These are phyloP conservation scores for Coturnix japonica DNA, from an alignment of 2,113 vertebrate genomes.

Conservation along the genomic window DNA sequence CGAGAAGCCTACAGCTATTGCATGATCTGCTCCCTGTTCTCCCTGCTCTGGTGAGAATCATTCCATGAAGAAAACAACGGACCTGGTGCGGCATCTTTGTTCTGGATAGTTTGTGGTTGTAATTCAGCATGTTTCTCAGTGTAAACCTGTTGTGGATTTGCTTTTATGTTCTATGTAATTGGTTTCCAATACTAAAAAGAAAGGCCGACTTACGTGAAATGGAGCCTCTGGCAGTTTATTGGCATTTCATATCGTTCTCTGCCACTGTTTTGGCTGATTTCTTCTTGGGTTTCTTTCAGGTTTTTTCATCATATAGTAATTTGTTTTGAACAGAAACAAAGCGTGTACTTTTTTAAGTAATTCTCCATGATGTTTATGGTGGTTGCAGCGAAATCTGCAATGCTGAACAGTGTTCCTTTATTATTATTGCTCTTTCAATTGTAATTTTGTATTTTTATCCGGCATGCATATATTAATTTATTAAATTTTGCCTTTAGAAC, in stretches of 20 bases:
- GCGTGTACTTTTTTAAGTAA: conserved; percentile 80
- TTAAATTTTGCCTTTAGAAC: conserved; percentile 92
- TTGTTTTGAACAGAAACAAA: conserved; percentile 78
- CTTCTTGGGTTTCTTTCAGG: conserved; percentile 71
- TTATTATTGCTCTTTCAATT: conserved; percentile 78
- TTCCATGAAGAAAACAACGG: conserved; percentile 76
- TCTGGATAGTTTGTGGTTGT: conserved; percentile 85
- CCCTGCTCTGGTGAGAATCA: conserved; percentile 86
- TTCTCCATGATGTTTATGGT: conserved; percentile 78
- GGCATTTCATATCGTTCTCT: conserved; percentile 68
- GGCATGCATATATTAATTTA: conserved; percentile 97
- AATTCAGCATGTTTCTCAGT: conserved; percentile 89
- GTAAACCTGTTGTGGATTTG: conserved; percentile 82
- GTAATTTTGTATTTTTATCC: conserved; percentile 91
- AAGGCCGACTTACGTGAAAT: conserved; percentile 66
- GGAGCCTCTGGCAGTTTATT: conserved; percentile 78
- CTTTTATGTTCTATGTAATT: conserved; percentile 82
- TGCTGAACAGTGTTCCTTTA: conserved; percentile 81
- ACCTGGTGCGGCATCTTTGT: conserved; percentile 80
- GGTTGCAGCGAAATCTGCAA: conserved; percentile 81
- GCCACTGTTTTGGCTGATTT: conserved; percentile 53
- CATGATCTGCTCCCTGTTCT: conserved; percentile 88
- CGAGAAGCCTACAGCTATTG: conserved; percentile 80
- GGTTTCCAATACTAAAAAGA: conserved; percentile 78
- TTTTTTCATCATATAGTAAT: conserved; percentile 67